Base-by-base conservation (phyloP, 1,140 invertebrate genomes). In the Drosophila nebulosa region DNA sequence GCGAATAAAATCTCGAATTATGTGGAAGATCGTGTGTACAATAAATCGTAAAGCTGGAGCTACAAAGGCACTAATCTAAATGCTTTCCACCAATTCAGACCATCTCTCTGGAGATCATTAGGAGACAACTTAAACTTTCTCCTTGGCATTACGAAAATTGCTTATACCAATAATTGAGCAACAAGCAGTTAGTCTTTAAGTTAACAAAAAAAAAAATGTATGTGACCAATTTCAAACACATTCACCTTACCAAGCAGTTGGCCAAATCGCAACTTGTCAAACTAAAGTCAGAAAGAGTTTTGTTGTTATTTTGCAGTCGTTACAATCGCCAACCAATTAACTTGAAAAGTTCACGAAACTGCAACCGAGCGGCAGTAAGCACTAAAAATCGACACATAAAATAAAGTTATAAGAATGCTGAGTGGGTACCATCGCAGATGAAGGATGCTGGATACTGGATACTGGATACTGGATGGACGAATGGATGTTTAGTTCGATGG, bases 381-480 rank as follows among this genome's bases (percentile, higher is more conserved):
- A 85, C 69, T 85, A 86, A 85, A 85, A 81, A 80, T 85, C 80
- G 81, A 85, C 83, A 88, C 81, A 85, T 85, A 85, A 86, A 88
- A 85, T 88, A 63, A 81, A 85, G 81, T 85, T 84, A 78, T 85
- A 68, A 86, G 81, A 86, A 86, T 81, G 81, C 66, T 78, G 63
- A 39, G 18, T n/a, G 68, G 68, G 64, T 57, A 53, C 57, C 58
- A 59, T 35, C 59, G 21, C 63, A 67, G 65, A 71, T 74, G 67
- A 42, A 74, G 69, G 66, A 75, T 67, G 62, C 72, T 65, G 58
- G 61, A 64, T 65, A 64, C n/a, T n/a, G n/a, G n/a, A n/a, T n/a
- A n/a, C n/a, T n/a, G n/a, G n/a, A n/a, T n/a, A n/a, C 66, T 72
- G 69, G 51, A 72, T 46, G 42, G 35, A 36, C 21, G 36, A 18